These are phyloP conservation scores for Drosophila stalkeri DNA, from an alignment of 2,888 invertebrate species.

Conservation along the genomic window DNA sequence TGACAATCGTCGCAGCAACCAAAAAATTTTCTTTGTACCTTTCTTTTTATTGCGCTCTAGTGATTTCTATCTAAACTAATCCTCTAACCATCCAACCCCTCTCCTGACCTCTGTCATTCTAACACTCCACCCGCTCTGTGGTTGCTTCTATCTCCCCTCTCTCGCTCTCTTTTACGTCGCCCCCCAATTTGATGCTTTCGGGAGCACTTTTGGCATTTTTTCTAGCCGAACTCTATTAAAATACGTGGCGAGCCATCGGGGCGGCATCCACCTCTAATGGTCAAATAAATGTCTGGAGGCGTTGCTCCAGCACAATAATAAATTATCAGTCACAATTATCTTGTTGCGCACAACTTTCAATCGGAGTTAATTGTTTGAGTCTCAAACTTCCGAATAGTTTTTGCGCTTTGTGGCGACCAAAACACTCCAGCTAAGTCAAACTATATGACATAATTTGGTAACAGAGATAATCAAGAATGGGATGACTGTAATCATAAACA, in stretches of 20 bases:
- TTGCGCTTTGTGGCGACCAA: conserved; percentile 8
- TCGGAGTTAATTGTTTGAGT: conserved; percentile 4
- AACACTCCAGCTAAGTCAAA: background rate
- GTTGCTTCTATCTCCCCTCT: background rate
- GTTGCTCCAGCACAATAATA: conserved; percentile 35
- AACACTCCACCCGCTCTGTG: background rate
- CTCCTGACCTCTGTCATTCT: background rate
- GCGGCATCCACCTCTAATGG: conserved; percentile 9
- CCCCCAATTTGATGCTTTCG: conserved; percentile 19
- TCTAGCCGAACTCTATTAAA: background rate
- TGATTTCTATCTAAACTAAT: background rate
- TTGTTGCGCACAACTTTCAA: background rate
- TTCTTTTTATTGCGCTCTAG: background rate
- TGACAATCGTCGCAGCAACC: conserved; percentile 71
- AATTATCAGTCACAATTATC: conserved; percentile 38
- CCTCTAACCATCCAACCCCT: background rate
- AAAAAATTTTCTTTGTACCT: conserved; percentile 68
- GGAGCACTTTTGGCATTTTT: conserved; percentile 4
- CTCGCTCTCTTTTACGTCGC: background rate
- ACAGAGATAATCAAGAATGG: too few species aligned
- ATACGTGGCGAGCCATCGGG: conserved; percentile 28
- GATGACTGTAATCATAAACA: too few species aligned
- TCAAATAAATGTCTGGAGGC: conserved; percentile 30
- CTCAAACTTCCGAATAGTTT: conserved; percentile 1
- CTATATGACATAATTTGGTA: too few species aligned